Evolutionary conservation across 2,888 invertebrate genomes (phyloP), one percentile per base, ranked within the genome.

Genomic region (Heteromurus nitidus): DNA sequence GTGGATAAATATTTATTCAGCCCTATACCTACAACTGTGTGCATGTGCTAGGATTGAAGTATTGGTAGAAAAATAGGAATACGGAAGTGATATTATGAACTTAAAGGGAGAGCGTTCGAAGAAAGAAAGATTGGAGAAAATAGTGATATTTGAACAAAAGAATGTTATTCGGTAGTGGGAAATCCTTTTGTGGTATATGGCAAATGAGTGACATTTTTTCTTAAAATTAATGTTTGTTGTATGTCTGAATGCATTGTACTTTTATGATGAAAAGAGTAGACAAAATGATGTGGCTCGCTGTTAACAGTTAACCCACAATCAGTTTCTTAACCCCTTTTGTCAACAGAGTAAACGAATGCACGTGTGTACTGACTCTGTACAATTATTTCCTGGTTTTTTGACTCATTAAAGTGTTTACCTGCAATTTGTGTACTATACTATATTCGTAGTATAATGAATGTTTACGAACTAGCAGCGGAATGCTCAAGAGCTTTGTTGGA

Each of bases 81-180:
- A 58, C 75, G 75, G 75, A 76, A 76, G 75, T 76, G 36, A 55
- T 31, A 24, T 9, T 60, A 62, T 62, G 13, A 31, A 62, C 62
- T 62, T 11, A 20, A 31, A 62, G 36, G 3, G 62, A 62, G n/a
- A n/a, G n/a, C n/a, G n/a, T n/a, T n/a, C n/a, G n/a, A n/a, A n/a
- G n/a, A n/a, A n/a, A n/a, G n/a, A n/a, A n/a, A n/a, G n/a, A n/a
- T n/a, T n/a, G n/a, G n/a, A n/a, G n/a, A n/a, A n/a, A n/a, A n/a
- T n/a, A n/a, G n/a, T 9, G 9, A 36, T 13, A 7, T 36, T 36
- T 36, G 36, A 9, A 36, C 36, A 36, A 36, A 9, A 36, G 9
- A 36, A 36, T 36, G 36, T 9, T 13, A 36, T 11, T 58, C 26
- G 24, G 9, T 1, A 42, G 42, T 30, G 24, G 1, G 36, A 30